phyloP scores from a whole-genome alignment of 2,888 invertebrate genomes.

The Eutolmus rufibarbis region DNA sequence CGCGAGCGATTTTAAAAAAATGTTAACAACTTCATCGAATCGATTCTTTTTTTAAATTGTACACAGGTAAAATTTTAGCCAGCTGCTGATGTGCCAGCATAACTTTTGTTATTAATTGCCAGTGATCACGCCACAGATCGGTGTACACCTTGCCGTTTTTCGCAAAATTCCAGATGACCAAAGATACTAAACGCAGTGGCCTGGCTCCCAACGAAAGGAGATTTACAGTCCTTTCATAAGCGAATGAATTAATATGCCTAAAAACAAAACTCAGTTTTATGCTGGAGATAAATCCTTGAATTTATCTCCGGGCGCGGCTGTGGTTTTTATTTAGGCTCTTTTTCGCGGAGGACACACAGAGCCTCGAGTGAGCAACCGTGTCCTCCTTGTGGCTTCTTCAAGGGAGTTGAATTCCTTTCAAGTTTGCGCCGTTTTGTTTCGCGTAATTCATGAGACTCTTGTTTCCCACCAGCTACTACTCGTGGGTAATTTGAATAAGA shows the following conservation, averaged over 20 bases:
- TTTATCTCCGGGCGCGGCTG: background rate
- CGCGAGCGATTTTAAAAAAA: background rate
- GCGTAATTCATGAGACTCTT: slow-evolving; percentile 8
- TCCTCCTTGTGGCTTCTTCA: background rate
- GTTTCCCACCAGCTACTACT: slow-evolving; percentile 41
- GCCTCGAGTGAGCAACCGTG: background rate
- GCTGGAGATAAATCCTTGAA: background rate
- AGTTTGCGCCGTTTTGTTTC: slow-evolving; percentile 32
- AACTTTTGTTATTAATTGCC: background rate
- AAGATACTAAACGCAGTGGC: background rate
- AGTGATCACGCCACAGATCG: background rate
- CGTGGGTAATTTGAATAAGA: slow-evolving; percentile 47
- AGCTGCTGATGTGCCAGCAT: background rate
- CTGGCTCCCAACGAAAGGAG: background rate
- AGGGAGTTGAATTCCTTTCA: slow-evolving; percentile 6
- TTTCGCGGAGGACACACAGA: background rate
- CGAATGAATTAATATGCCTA: background rate
- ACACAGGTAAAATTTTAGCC: background rate
- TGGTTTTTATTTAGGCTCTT: background rate
- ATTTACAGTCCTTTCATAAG: background rate
- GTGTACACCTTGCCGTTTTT: background rate
- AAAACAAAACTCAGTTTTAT: background rate
- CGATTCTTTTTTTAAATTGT: background rate
- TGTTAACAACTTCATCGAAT: background rate
- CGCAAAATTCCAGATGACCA: background rate